A percentile compares a stretch with the other conserved stretches of the same genome.
Conservation (phyloP, 2,888 invertebrate species). For the Cerceris rybyensis region DNA sequence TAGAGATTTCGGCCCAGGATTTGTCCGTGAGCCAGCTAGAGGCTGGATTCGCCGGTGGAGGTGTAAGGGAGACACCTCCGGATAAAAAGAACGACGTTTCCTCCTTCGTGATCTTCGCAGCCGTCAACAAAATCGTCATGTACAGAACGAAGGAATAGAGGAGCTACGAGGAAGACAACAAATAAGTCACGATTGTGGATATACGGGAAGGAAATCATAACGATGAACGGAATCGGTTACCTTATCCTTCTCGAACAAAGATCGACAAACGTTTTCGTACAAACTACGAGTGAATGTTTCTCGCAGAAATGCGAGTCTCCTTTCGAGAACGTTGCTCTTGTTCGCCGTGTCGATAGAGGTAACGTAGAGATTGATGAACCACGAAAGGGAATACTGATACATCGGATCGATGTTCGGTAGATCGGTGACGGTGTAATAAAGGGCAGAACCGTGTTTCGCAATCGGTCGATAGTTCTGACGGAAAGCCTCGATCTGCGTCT, state of each 20-base stretch:
- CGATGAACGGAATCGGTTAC: slow-evolving; percentile 86
- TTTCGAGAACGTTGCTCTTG: slow-evolving; percentile 79
- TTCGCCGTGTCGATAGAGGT: slow-evolving; percentile 83
- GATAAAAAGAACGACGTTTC: slow-evolving; percentile 87
- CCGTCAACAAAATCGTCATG: slow-evolving; percentile 78
- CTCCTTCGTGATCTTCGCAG: slow-evolving; percentile 79
- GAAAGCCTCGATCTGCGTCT: slow-evolving; percentile 83
- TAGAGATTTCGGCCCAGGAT: slow-evolving; percentile 84
- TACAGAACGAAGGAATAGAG: slow-evolving; percentile 85
- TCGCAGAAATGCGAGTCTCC: slow-evolving; percentile 83
- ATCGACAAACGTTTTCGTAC: slow-evolving; percentile 84
- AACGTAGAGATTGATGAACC: slow-evolving; percentile 86
- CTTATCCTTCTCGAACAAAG: slow-evolving; percentile 85
- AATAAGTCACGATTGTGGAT: background rate
- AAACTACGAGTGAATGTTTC: slow-evolving; percentile 84
- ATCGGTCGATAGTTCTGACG: slow-evolving; percentile 84
- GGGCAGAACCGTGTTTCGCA: slow-evolving; percentile 84
- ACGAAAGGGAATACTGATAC: slow-evolving; percentile 87
- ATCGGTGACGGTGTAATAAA: slow-evolving; percentile 85
- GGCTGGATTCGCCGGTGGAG: slow-evolving; percentile 82
- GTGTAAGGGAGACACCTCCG: slow-evolving; percentile 89
- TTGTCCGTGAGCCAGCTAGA: slow-evolving; percentile 83
- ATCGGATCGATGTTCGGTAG: slow-evolving; percentile 85
- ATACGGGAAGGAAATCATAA: background rate
- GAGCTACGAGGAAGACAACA: slow-evolving; percentile 35